Conservation (phyloP, 2,888 invertebrate genomes). For the Myopa tessellatipennis region DNA sequence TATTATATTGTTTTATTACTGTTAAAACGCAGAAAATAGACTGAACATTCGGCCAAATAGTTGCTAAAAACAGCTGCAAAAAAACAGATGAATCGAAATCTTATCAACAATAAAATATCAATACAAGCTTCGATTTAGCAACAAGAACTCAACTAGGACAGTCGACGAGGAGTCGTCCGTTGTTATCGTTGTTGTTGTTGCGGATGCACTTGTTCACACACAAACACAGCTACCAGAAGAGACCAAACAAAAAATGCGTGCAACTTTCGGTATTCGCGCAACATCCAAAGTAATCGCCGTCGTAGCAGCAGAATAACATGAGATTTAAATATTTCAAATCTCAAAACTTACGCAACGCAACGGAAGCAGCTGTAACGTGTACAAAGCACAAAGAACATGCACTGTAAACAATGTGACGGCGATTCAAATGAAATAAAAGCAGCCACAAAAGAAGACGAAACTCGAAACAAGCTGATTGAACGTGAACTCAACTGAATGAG, state of each 20-base stretch:
- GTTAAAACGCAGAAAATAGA: too few species aligned
- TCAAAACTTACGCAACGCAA: constrained; percentile 5
- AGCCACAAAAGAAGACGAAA: too few species aligned
- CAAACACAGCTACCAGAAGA: neutral
- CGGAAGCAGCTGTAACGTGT: neutral
- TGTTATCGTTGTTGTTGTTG: neutral
- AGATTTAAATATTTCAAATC: constrained; percentile 33
- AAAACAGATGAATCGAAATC: neutral
- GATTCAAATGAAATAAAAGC: too few species aligned
- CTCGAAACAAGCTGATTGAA: too few species aligned
- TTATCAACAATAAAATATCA: neutral
- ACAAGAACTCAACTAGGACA: neutral
- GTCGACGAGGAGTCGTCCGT: too few species aligned
- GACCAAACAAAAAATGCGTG: constrained; percentile 19
- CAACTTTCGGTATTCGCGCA: constrained; percentile 25
- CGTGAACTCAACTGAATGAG: too few species aligned
- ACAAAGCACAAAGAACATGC: neutral
- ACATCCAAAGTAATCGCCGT: neutral
- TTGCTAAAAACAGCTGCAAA: neutral
- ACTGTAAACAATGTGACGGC: neutral
- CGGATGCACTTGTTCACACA: neutral
- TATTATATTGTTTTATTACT: too few species aligned
- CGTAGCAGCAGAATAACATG: constrained; percentile 24
- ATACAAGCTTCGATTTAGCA: neutral
- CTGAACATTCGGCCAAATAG: neutral